Conservation (phyloP, 1,140 invertebrate genomes). For the Brachionus manjavacas region DNA sequence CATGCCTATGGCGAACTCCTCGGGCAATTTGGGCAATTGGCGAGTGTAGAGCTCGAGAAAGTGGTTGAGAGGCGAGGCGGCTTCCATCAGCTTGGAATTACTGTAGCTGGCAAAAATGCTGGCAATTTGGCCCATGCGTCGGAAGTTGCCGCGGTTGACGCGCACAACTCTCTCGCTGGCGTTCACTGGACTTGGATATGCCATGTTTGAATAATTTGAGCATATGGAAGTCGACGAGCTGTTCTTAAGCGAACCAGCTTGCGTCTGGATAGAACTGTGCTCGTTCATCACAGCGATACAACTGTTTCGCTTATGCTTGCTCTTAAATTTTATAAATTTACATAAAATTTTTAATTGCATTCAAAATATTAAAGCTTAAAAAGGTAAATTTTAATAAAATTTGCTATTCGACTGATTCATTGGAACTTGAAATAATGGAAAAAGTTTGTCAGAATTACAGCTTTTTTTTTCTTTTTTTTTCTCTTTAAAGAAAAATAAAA, state of each 20-base stretch:
- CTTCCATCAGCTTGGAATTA: not conserved
- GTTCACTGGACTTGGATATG: not conserved
- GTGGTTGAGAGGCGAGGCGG: not conserved
- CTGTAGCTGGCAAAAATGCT: constrained; percentile 27
- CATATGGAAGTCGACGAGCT: not conserved
- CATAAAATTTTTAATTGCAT: constrained; percentile 34
- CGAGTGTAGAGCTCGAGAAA: not conserved
- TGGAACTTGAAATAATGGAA: not conserved
- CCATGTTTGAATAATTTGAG: not conserved
- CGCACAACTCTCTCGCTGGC: not conserved
- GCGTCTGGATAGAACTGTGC: not conserved
- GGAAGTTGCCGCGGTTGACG: not conserved
- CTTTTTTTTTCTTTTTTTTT: not conserved
- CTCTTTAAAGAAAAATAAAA: not conserved
- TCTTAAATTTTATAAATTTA: not conserved
- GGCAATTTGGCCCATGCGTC: constrained; percentile 6
- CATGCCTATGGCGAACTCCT: not conserved
- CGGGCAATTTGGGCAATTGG: not conserved
- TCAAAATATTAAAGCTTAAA: not conserved
- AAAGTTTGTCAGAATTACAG: not conserved
- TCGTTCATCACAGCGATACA: constrained; percentile 39
- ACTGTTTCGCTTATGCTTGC: constrained; percentile 39
- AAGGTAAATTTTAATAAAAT: constrained; percentile 14
- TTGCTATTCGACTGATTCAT: not conserved
- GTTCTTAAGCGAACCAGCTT: not conserved